Conservation (phyloP, 2,113 vertebrate species). For the Silurus glanis region DNA sequence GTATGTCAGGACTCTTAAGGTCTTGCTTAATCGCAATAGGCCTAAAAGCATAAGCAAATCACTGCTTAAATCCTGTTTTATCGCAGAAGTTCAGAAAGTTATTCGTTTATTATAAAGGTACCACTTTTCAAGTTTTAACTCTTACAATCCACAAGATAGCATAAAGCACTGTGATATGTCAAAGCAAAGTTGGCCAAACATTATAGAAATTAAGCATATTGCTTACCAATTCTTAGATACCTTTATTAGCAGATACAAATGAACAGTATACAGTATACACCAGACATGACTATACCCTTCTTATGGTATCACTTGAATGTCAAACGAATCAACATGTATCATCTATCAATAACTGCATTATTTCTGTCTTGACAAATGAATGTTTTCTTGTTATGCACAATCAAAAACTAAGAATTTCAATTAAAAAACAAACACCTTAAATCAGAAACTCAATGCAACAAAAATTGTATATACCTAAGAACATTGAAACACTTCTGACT, state of each 20-base stretch:
- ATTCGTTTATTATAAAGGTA: background rate
- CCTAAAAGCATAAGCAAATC: slow-evolving; percentile 13
- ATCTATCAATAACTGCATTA: no score
- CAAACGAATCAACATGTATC: no score
- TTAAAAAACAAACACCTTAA: no score
- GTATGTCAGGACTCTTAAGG: slow-evolving; percentile 13
- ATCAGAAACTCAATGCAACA: no score
- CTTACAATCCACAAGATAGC: background rate
- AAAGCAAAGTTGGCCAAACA: background rate
- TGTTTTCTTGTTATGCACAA: no score
- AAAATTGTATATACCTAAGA: no score
- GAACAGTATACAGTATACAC: no score
- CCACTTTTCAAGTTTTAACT: background rate
- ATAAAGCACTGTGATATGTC: background rate
- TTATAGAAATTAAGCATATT: background rate
- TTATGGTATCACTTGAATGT: no score
- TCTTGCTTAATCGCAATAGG: slow-evolving; percentile 14
- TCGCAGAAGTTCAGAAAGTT: background rate
- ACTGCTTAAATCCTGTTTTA: background rate
- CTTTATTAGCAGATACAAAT: background rate
- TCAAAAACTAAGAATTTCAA: no score
- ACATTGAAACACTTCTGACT: no score
- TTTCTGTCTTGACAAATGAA: no score
- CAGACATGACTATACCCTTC: no score
- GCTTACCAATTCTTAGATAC: background rate